Evolutionary conservation across 53 echinoderm and acorn worm genomes (phyloP).

Genomic region (Hippasteria phrygiana): DNA sequence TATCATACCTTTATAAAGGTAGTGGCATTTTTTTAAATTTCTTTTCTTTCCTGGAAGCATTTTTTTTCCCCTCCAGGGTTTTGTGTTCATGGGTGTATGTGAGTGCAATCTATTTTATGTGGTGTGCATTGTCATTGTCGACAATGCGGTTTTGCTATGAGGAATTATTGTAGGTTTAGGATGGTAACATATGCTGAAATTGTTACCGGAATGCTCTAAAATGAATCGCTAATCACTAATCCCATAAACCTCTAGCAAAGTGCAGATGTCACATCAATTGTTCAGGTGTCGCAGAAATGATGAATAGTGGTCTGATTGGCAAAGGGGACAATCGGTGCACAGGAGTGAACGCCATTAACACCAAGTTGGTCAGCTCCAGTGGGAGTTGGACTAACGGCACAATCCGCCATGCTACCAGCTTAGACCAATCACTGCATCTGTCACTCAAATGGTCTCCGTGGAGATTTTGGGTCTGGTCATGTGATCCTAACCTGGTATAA

Average conservation of each 20-base stretch:
- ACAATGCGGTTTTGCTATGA: no score
- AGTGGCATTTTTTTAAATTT: no score
- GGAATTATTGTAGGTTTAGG: no score
- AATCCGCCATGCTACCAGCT: background rate
- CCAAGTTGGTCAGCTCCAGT: background rate
- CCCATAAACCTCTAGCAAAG: conserved; percentile 34
- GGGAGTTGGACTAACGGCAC: conserved; percentile 13
- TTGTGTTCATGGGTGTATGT: no score
- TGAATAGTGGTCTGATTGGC: background rate
- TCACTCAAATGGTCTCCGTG: background rate
- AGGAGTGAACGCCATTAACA: conserved; percentile 53
- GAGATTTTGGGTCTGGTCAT: conserved; percentile 20
- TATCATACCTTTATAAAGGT: no score
- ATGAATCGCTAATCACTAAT: conserved; percentile 7
- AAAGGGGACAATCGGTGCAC: background rate
- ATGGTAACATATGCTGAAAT: conserved; percentile 4
- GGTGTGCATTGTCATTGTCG: no score
- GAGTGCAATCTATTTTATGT: no score
- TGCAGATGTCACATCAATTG: conserved; percentile 52
- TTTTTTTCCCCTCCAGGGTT: no score
- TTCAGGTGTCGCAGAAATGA: background rate
- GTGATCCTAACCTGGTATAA: background rate
- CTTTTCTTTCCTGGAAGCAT: no score
- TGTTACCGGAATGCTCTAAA: background rate
- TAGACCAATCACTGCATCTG: background rate